Evolutionary conservation across 1,140 invertebrate species (phyloP), one percentile per base, ranked within the genome.

Genomic region (Drosophila miranda): DNA sequence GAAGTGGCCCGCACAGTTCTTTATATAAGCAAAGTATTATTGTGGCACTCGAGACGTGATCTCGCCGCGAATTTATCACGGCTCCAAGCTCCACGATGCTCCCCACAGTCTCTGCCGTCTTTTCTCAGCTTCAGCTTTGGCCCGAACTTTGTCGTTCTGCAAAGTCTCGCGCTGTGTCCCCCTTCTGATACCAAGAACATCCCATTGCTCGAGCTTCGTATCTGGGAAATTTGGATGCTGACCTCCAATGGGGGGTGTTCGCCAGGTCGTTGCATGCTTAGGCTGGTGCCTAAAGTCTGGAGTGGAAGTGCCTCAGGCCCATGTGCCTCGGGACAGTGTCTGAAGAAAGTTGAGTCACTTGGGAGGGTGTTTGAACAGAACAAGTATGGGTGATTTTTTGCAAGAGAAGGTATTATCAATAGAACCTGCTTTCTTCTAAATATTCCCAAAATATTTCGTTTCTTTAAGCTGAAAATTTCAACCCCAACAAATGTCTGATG

Each of bases 11-110:
- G 82, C 82, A 87, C 78, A 82, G 78, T 87, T 87, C 82, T 87
- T 86, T 87, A 75, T 87, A 87, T 87, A 87, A 82, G 82, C 82
- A 82, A 87, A 75, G 34, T 38, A 69, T 62, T 68, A 82, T 82
- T 87, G 73, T 67, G 67, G 73, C 68, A 72, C 73, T 82, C 82
- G 67, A 87, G 78, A 87, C 82, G 82, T 87, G 82, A 87, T 87
- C 82, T 75, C 63, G 82, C 56, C 61, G 63, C 61, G 50, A 87
- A 75, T 78, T 87, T 87, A 87, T 87, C 82, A 87, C 82, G 83
- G 78, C 57, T 59, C 28, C 56, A 26, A 42, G 68, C 66, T 51
- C 30, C 23, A 26, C 44, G 46, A 30, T 16, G 43, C 54, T 28
- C 30, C 34, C 30, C 34, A 42, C 56, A 57, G 51, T 60, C 68